phyloP scores from a whole-genome alignment of 2,888 invertebrate genomes.

The Mythimna impura region DNA sequence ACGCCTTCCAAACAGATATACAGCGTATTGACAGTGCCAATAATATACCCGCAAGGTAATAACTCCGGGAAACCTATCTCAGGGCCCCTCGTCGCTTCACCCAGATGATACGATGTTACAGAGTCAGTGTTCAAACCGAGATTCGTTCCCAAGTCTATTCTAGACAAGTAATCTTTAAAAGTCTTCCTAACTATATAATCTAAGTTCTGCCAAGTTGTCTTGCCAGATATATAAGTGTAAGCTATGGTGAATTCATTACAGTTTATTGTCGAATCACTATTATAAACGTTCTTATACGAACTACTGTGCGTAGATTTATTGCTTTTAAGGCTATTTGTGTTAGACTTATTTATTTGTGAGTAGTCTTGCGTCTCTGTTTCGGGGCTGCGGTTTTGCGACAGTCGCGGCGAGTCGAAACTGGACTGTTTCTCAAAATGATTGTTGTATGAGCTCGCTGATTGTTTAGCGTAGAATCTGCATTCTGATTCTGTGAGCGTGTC shows the following conservation, averaged over 20 bases:
- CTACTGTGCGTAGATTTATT: constrained; percentile 90
- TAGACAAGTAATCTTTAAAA: constrained; percentile 98
- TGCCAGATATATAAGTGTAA: constrained; percentile 96
- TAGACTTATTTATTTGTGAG: constrained; percentile 86
- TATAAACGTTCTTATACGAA: constrained; percentile 88
- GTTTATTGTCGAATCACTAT: constrained; percentile 89
- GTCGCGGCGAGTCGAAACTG: constrained; percentile 86
- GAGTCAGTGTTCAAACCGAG: constrained; percentile 96
- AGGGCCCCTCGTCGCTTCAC: constrained; percentile 95
- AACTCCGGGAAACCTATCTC: constrained; percentile 96
- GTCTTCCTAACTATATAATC: constrained; percentile 97
- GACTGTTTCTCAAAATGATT: constrained; percentile 88
- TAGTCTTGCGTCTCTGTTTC: constrained; percentile 86
- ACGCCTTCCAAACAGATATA: constrained; percentile 97
- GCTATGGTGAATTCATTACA: constrained; percentile 96
- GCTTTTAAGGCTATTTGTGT: constrained; percentile 89
- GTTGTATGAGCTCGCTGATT: constrained; percentile 83
- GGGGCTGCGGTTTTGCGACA: constrained; percentile 87
- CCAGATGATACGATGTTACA: constrained; percentile 97
- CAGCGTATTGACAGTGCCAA: constrained; percentile 96
- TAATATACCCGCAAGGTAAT: constrained; percentile 97
- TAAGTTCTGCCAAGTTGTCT: constrained; percentile 98
- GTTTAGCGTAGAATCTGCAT: constrained; percentile 90
- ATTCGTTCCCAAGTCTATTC: constrained; percentile 97
- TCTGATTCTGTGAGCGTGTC: constrained; percentile 92